These are phyloP conservation scores for Corythornis leucogaster DNA, from an alignment of 2,797 vertebrate species.

Conservation along the genomic window DNA sequence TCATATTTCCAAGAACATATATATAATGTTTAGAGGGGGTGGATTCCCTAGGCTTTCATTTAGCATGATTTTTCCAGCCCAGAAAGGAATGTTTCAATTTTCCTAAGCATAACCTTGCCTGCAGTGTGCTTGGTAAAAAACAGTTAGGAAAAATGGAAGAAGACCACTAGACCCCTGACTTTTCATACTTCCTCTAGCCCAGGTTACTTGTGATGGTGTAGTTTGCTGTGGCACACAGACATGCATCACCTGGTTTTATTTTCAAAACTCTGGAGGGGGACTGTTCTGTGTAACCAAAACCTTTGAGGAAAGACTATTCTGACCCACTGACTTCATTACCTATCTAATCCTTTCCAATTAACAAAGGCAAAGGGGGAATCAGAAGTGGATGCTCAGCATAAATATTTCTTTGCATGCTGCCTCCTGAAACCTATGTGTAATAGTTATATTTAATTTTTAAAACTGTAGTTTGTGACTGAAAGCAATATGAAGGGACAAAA, in stretches of 20 bases:
- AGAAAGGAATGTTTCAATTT: conserved; percentile 30
- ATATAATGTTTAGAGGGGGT: conserved; percentile 28
- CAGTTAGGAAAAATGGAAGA: neutral
- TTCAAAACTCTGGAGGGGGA: neutral
- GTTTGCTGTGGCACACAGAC: neutral
- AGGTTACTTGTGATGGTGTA: neutral
- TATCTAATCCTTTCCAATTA: neutral
- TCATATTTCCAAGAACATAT: conserved; percentile 47
- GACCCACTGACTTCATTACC: neutral
- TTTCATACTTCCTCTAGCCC: neutral
- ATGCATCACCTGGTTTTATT: neutral
- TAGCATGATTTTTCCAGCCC: conserved; percentile 48
- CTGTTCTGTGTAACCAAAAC: neutral
- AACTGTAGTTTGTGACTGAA: neutral
- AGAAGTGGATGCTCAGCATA: neutral
- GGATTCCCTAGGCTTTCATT: conserved; percentile 60
- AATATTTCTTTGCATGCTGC: neutral
- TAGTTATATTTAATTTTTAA: neutral
- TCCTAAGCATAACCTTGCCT: neutral
- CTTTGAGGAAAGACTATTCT: neutral
- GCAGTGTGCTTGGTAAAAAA: neutral
- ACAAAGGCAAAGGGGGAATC: neutral
- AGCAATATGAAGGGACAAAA: neutral
- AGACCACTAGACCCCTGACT: neutral
- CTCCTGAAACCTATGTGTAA: neutral